Conservation (phyloP, 2,797 vertebrate species). For the Tapirus indicus region DNA sequence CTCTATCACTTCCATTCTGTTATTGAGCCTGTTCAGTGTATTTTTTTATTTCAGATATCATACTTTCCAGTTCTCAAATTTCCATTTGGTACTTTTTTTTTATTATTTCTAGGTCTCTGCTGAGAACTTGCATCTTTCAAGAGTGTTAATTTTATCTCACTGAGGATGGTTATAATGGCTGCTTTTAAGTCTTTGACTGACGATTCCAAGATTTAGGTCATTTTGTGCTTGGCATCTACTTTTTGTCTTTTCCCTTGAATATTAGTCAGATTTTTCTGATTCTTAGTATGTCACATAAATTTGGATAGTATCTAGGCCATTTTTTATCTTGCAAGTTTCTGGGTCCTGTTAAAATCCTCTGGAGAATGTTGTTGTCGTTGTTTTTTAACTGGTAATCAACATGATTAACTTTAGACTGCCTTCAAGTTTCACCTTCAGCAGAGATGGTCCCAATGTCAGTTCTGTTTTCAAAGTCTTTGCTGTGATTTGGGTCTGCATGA, state of each 20-base stretch:
- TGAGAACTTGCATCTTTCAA: neutral
- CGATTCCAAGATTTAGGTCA: slow-evolving; percentile 6
- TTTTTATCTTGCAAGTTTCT: slow-evolving; percentile 51
- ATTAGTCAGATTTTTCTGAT: neutral
- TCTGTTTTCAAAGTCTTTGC: neutral
- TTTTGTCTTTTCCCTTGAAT: neutral
- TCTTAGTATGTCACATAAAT: slow-evolving; percentile 14
- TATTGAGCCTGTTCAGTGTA: neutral
- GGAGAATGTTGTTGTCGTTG: neutral
- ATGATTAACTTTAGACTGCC: neutral
- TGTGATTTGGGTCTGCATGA: neutral
- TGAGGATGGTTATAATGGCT: neutral
- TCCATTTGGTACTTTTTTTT: neutral
- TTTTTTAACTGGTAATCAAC: neutral
- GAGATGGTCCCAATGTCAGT: neutral
- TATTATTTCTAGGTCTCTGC: neutral
- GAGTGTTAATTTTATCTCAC: neutral
- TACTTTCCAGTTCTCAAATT: neutral
- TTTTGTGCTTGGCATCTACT: neutral
- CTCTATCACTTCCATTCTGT: neutral
- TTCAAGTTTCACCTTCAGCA: neutral
- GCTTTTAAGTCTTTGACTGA: neutral
- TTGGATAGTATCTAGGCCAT: neutral
- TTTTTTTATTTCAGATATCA: neutral
- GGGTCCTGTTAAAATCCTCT: neutral